A percentile compares a stretch with the other conserved stretches of the same genome.
Conservation (phyloP, 2,888 invertebrate species). For the Lottia scabra region DNA sequence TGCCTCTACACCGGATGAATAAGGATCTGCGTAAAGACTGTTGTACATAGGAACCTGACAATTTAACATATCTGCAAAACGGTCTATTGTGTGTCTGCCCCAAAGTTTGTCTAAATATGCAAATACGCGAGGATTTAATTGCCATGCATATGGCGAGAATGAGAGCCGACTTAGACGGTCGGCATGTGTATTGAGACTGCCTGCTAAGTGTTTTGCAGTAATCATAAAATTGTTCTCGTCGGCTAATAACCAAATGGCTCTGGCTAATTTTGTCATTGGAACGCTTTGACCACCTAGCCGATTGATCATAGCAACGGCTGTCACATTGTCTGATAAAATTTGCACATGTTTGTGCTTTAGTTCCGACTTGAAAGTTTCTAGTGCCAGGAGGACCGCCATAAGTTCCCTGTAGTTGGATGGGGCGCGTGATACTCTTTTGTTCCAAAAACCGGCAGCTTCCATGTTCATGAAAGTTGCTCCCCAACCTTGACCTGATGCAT, state of each 20-base stretch:
- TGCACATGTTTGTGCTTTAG: constrained; percentile 2
- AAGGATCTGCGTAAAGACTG: constrained; percentile 6
- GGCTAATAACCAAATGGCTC: constrained; percentile 3
- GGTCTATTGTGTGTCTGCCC: constrained; percentile 16
- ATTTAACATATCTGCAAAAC: constrained; percentile 3
- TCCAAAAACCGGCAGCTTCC: constrained; percentile 14
- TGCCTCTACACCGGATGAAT: neutral
- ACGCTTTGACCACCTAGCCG: constrained; percentile 1
- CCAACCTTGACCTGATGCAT: neutral
- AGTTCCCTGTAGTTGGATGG: constrained; percentile 10
- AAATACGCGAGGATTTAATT: neutral
- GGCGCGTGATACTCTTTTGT: neutral
- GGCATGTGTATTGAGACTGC: neutral
- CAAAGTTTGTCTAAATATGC: constrained; percentile 5
- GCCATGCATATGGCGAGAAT: neutral
- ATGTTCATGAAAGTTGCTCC: neutral
- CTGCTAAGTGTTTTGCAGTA: neutral
- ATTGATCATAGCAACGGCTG: constrained; percentile 7
- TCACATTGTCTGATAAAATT: constrained; percentile 5
- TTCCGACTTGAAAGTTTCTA: neutral
- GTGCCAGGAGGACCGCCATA: constrained; percentile 3
- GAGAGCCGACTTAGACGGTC: neutral
- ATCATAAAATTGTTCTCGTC: neutral
- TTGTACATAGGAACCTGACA: constrained; percentile 8
- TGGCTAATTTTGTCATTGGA: neutral